These are phyloP conservation scores for Beroe ovata DNA, from an alignment of 37 sponge, comb jelly and placozoan genomes.

Conservation along the genomic window DNA sequence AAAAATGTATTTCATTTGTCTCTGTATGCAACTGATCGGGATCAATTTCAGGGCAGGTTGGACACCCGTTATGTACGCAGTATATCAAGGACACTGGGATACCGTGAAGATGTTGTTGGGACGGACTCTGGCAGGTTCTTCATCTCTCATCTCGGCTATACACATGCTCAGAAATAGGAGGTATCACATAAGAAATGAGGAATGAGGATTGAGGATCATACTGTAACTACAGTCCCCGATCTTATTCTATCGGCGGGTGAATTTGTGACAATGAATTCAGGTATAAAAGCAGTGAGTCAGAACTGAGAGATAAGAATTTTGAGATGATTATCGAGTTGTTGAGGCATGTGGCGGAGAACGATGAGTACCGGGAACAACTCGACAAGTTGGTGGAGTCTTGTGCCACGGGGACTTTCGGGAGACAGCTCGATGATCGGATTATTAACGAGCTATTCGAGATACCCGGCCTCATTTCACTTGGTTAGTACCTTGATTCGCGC, in stretches of 20 bases:
- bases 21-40: no score
- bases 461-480: not conserved
- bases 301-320: constrained; percentile 21
- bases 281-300: not conserved
- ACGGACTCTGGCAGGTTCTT: not conserved
- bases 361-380: not conserved
- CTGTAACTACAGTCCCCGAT: no score
- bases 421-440: not conserved
- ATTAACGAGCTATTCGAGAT: not conserved
- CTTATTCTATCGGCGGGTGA: no score
- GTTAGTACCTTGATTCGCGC: no score
- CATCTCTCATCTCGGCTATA: not conserved
- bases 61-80: constrained; percentile 47
- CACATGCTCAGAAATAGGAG: not conserved
- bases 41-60: constrained; percentile 17
- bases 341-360: not conserved
- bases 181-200: not conserved
- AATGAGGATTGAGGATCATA: no score
- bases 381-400: not conserved
- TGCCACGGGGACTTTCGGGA: not conserved
- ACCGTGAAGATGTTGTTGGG: not conserved
- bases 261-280: no score
- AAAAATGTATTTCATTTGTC: no score
- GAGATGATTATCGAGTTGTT: constrained; percentile 1
- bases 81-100: constrained; percentile 43